A percentile compares a stretch with the other conserved stretches of the same genome.
Conservation (phyloP, 2,797 vertebrate species). For the Pangasius larnaudii region DNA sequence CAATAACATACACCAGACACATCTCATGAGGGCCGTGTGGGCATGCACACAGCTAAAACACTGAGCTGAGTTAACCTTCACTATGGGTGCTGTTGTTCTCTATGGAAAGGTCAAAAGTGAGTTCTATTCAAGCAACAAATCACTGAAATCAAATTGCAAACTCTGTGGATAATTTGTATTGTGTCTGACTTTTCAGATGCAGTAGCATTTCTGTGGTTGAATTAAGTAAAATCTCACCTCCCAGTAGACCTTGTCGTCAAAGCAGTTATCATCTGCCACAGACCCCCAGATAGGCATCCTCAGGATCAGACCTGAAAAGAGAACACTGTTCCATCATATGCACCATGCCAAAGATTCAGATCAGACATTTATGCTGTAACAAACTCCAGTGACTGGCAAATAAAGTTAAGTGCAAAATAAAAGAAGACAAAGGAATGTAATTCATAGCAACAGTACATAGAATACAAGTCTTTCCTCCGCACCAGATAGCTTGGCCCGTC, state of each 20-base stretch:
- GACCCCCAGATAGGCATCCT: constrained; percentile 93
- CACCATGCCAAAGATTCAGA: background rate
- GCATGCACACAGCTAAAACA: background rate
- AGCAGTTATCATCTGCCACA: constrained; percentile 88
- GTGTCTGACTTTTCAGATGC: background rate
- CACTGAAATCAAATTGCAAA: background rate
- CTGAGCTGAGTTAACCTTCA: constrained; percentile 15
- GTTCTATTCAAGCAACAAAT: background rate
- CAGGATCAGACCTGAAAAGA: constrained; percentile 83
- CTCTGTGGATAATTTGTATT: background rate
- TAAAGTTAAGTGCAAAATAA: background rate
- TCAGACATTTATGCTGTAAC: background rate
- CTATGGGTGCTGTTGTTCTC: background rate
- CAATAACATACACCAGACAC: background rate
- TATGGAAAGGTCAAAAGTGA: background rate
- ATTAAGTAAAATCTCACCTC: constrained; percentile 78
- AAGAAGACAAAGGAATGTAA: background rate
- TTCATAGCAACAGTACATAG: background rate
- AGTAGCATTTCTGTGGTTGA: background rate
- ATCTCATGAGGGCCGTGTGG: background rate
- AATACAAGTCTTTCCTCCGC: background rate
- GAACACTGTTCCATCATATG: constrained; percentile 20
- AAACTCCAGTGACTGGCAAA: background rate
- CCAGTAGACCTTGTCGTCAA: constrained; percentile 91
- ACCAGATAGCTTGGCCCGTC: background rate